Evolutionary conservation across 2,888 invertebrate species (phyloP), one percentile per base, ranked within the genome.

Genomic region (Orgyia antiqua): DNA sequence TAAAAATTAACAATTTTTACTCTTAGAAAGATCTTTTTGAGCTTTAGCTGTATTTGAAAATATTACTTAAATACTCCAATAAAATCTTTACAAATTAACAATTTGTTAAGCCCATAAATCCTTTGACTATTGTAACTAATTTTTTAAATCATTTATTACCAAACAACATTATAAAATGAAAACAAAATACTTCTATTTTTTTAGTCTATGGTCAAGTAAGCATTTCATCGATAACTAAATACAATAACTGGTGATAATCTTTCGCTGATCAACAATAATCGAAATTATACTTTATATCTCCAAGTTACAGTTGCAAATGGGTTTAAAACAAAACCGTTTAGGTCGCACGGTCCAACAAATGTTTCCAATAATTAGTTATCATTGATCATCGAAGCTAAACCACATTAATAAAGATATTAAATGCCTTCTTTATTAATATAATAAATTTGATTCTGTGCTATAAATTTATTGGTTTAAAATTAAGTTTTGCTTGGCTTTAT

Each of bases 161-260:
- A n/a, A n/a, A n/a, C n/a, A n/a, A n/a, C n/a, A n/a, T n/a, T n/a
- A 27, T 27, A 40, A 29, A 32, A 32, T 26, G 32, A 21, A 15
- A 31, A 20, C n/a, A 9, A 21, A 13, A 3, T 28, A 13, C 19
- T 13, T 56, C 63, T 58, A 52, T 28, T 19, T 36, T 50, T 31
- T 19, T 47, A 52, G 42, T 60, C 62, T 57, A 30, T 13, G 23
- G 29, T 55, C 56, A 56, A 55, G 4, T 56, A 58, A 58, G 44
- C 46, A 52, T 51, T 51, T 58, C 69, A 75, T 65, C 74, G 74
- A 79, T 78, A 79, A 74, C 78, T 78, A 79, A 83, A 83, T 65
- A 80, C 77, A 78, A 76, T 82, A 82, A 72, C 71, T 63, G 70
- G 57, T 68, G 68, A 77, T 74, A 76, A 83, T 77, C 76, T 74